phyloP scores from a whole-genome alignment of 2,888 invertebrate species.

The Oxystoma pomonae region DNA sequence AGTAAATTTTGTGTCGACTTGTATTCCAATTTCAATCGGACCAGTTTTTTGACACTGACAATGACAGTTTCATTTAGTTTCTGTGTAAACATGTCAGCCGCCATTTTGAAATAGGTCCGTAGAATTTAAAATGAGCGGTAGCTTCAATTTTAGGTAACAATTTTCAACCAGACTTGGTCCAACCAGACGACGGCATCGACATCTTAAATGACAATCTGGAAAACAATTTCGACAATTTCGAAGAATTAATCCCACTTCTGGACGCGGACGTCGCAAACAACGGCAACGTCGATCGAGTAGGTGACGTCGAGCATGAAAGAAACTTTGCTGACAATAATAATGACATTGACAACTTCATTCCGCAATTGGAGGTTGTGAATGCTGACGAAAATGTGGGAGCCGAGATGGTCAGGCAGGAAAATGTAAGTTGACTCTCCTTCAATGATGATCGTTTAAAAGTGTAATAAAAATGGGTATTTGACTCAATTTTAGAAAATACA shows the following conservation, averaged over 20 bases:
- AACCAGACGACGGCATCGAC: conserved; percentile 22
- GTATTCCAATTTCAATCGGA: no score
- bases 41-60: no score
- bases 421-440: neutral
- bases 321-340: neutral
- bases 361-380: neutral
- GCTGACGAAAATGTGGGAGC: neutral
- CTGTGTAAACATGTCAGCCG: neutral
- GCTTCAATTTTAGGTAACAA: conserved; percentile 23
- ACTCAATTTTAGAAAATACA: no score
- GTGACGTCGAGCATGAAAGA: neutral
- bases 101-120: conserved; percentile 4
- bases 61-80: no score
- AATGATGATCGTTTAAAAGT: no score
- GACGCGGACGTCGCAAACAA: conserved; percentile 10
- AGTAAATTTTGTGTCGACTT: no score
- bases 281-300: neutral
- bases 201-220: conserved; percentile 12
- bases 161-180: conserved; percentile 22
- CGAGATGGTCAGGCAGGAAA: neutral
- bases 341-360: neutral
- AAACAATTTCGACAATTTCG: conserved; percentile 14
- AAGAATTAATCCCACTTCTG: conserved; percentile 16
- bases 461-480: no score
- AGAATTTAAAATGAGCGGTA: no score